These are phyloP conservation scores for Caenorhabditis sp. DNA, from an alignment of 2,888 invertebrate genomes.

Conservation along the genomic window DNA sequence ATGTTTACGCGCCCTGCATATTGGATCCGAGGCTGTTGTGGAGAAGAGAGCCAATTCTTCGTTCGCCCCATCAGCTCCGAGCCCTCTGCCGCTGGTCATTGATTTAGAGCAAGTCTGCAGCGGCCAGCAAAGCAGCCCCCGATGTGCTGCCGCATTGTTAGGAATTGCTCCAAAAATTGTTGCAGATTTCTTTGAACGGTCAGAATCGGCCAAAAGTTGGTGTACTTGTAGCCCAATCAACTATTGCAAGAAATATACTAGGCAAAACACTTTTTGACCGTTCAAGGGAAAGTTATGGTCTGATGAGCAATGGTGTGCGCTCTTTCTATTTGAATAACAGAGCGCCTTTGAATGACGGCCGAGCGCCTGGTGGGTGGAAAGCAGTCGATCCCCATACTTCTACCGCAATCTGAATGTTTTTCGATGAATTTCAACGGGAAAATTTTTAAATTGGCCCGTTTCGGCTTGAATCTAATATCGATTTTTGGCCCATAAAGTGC, in stretches of 20 bases:
- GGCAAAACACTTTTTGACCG: neutral
- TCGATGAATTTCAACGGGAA: neutral
- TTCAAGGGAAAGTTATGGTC: constrained; percentile 1
- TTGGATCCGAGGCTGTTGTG: constrained; percentile 49
- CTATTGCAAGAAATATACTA: neutral
- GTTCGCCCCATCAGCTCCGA: constrained; percentile 63
- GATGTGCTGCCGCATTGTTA: constrained; percentile 37
- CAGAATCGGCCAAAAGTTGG: neutral
- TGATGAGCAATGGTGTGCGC: constrained; percentile 56
- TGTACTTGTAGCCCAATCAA: neutral
- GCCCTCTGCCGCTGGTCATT: constrained; percentile 65
- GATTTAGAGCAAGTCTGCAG: constrained; percentile 67
- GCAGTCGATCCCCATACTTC: constrained; percentile 31
- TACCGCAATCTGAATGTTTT: constrained; percentile 45
- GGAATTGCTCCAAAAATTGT: constrained; percentile 39
- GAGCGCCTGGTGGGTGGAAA: constrained; percentile 46
- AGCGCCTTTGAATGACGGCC: constrained; percentile 56
- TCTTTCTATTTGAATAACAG: constrained; percentile 67
- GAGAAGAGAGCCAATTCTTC: constrained; percentile 55
- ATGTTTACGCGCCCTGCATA: constrained; percentile 54
- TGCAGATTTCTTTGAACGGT: neutral
- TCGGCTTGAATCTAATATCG: neutral
- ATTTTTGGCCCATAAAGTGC: neutral
- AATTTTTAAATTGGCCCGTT: neutral
- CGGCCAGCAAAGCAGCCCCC: constrained; percentile 32